Evolutionary conservation across 2,888 invertebrate species (phyloP), one percentile per base, ranked within the genome.

Genomic region (Gibbula magus): DNA sequence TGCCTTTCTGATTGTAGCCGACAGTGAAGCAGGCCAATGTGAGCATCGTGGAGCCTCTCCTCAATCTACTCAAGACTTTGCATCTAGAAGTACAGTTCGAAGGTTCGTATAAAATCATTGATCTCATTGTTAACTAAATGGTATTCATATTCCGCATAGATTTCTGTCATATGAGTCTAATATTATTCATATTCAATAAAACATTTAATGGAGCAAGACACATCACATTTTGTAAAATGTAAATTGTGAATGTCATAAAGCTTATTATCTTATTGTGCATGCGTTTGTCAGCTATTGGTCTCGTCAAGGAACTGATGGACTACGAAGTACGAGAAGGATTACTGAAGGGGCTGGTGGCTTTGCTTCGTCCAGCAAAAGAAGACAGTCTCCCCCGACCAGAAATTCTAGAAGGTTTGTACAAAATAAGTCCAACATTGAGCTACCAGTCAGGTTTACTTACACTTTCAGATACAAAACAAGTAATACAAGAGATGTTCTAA

Each of bases 61-160:
- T 93, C 39, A 89, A 87, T 78, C 83, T 93, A 13, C 82, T 93
- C 81, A 89, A 89, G 78, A 92, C 92, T 16, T 81, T 93, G 39
- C 93, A 93, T 83, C 85, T 93, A 13, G 93, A 93, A 84, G 93
- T 93, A 0, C 93, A 93, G 84, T 93, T 91, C 89, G 93, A 93
- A 91, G 92, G 92, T 92, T 83, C 81, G 77, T 35, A 18, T 1
- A 25, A 70, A n/a, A n/a, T n/a, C n/a, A 4, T 8, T 56, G 56
- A 56, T 56, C 7, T 13, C 16, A 25, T 1, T 20, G 54, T 54
- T 54, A n/a, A n/a, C n/a, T n/a, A n/a, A n/a, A n/a, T n/a, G n/a
- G n/a, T n/a, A n/a, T n/a, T n/a, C n/a, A n/a, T n/a, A n/a, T n/a
- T n/a, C n/a, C n/a, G n/a, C n/a, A n/a, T n/a, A n/a, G n/a, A n/a